Evolutionary conservation across 2,888 invertebrate species (phyloP).

Genomic region (Dicroscelio sp.): DNA sequence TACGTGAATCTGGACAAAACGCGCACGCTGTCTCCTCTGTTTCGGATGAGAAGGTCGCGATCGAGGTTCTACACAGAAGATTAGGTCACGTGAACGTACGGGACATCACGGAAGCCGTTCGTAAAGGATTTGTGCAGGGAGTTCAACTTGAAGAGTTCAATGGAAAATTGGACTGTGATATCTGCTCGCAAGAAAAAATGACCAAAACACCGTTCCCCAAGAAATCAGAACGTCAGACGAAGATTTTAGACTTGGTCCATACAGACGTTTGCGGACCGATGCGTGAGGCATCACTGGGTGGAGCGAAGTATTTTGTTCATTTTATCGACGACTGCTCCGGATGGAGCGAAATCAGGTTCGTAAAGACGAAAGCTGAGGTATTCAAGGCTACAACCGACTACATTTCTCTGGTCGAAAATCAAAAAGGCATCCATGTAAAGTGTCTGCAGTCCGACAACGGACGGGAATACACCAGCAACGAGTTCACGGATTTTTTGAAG

Average conservation of each 20-base stretch:
- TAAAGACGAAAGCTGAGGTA: conserved; percentile 81
- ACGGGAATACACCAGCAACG: conserved; percentile 76
- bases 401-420: conserved; percentile 76
- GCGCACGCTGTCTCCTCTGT: not conserved
- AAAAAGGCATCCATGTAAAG: conserved; percentile 77
- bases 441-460: conserved; percentile 84
- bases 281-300: conserved; percentile 70
- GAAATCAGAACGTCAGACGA: conserved; percentile 12
- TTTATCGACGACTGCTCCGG: conserved; percentile 85
- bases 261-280: conserved; percentile 76
- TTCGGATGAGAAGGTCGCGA: not conserved
- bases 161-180: conserved; percentile 20
- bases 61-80: conserved; percentile 44
- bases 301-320: conserved; percentile 82
- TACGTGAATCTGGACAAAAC: conserved; percentile 44
- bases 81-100: conserved; percentile 61
- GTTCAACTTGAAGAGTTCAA: conserved; percentile 22
- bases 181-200: conserved; percentile 48
- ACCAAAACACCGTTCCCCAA: conserved; percentile 57
- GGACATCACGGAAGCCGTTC: conserved; percentile 44
- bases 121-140: conserved; percentile 41
- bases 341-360: conserved; percentile 83
- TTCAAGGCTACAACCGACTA: conserved; percentile 74
- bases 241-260: conserved; percentile 75
- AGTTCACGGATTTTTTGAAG: conserved; percentile 83